Evolutionary conservation across 2,113 vertebrate species (phyloP).

Genomic region (Rostratula benghalensis): DNA sequence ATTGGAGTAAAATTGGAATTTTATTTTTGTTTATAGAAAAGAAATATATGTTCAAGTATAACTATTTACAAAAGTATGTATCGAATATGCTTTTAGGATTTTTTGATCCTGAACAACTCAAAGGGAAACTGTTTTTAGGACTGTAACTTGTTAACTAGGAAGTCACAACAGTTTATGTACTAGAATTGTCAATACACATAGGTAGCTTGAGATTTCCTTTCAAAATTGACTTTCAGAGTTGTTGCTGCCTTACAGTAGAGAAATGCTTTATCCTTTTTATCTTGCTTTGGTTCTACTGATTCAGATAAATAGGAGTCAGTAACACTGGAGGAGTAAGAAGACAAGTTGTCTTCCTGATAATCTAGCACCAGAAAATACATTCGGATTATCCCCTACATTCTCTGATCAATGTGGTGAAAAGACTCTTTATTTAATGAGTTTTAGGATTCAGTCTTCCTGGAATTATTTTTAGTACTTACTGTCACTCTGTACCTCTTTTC

Average conservation of each 20-base stretch:
- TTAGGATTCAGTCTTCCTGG: slow-evolving; percentile 35
- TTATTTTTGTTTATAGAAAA: not conserved
- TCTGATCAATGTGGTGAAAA: slow-evolving; percentile 20
- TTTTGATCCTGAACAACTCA: not conserved
- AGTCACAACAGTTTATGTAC: not conserved
- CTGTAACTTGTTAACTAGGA: not conserved
- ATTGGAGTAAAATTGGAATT: not conserved
- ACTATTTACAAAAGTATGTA: not conserved
- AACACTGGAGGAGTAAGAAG: not conserved
- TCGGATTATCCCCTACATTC: not conserved
- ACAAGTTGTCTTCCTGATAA: not conserved
- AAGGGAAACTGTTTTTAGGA: not conserved
- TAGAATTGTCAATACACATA: not conserved
- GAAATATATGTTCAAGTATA: not conserved
- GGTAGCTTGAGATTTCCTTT: not conserved
- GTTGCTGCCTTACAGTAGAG: not conserved
- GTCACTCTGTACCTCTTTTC: slow-evolving; percentile 16
- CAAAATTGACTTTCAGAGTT: not conserved
- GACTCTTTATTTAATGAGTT: slow-evolving; percentile 49
- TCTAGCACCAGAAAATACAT: not conserved
- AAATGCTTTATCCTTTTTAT: not conserved
- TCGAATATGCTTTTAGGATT: not conserved
- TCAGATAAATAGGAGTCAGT: not conserved
- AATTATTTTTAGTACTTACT: slow-evolving; percentile 63
- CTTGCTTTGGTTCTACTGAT: not conserved